Base-by-base conservation (phyloP, 1,140 invertebrate species). In the Tetragnatha versicolor region DNA sequence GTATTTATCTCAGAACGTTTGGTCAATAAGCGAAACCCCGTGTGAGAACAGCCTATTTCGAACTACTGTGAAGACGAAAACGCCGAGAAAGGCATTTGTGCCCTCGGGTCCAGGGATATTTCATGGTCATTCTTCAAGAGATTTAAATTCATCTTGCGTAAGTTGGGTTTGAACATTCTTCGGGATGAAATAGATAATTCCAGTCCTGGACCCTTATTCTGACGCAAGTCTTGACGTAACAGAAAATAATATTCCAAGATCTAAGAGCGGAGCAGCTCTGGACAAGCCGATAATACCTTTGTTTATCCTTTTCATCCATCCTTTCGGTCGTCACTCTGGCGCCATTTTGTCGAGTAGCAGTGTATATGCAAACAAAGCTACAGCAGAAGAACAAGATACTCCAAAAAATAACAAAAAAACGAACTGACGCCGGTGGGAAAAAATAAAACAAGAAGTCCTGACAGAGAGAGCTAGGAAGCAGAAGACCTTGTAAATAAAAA, bases 401-500 rank as follows among this genome's bases (percentile, higher is more conserved):
- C n/a, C 3, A 68, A 49, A 47, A 42, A 33, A 51, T 31, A 31
- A 35, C 12, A 35, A 29, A 51, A 51, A 33, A 51, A 12, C 33
- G 29, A 51, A 68, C 65, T 68, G 65, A 49, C 65, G 65, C 65
- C 42, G 47, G 47, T 25, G n/a, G 45, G 25, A 68, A 68, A 49
- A 3, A 68, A 31, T 27, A 37, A 39, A 55, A 2, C 27, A 55
- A 47, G 14, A 42, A 65, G 42, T 20, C 9, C 4, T 9, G 42
- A 58, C 31, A 22, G 20, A 22, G 42, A 53, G 35, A 53, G 31
- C 31, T 37, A 12, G 47, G 33, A 73, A 73, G 69, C 55, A 60
- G 53, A 73, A 73, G 69, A 60, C 69, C 69, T 73, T 73, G 69
- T 31, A 25, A 73, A 60, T 25, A 29, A 20, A 73, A 73, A 39